A percentile compares a stretch with the other conserved stretches of the same genome.
These are phyloP conservation scores for Drosophila mimetica DNA, from an alignment of 2,888 invertebrate genomes.

Conservation along the genomic window DNA sequence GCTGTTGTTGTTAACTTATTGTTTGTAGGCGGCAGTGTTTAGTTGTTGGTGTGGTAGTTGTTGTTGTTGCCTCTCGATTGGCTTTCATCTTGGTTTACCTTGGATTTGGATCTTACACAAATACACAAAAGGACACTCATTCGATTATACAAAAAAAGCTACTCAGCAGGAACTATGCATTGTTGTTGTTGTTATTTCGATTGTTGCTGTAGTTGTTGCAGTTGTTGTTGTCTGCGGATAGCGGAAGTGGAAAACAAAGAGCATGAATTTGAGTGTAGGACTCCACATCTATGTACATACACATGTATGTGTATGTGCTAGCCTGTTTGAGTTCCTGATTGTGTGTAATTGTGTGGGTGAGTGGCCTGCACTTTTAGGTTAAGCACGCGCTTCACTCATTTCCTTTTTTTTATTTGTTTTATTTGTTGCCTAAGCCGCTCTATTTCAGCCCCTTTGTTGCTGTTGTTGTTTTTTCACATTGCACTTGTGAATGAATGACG, in stretches of 20 bases:
- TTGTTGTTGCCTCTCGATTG: slow-evolving; percentile 25
- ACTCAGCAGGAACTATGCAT: slow-evolving; percentile 76
- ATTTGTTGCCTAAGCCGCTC: slow-evolving; percentile 37
- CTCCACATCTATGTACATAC: neutral
- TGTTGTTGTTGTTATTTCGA: slow-evolving; percentile 57
- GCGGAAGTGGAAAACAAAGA: slow-evolving; percentile 65
- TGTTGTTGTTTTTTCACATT: slow-evolving; percentile 29
- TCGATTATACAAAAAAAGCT: slow-evolving; percentile 52
- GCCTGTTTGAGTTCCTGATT: slow-evolving; percentile 9
- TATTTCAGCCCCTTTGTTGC: slow-evolving; percentile 27
- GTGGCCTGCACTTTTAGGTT: slow-evolving; percentile 68
- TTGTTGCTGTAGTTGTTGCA: slow-evolving; percentile 45
- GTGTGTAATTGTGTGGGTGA: slow-evolving; percentile 32
- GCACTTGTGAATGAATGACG: slow-evolving; percentile 54
- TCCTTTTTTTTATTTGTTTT: slow-evolving; percentile 58
- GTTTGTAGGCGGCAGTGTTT: slow-evolving; percentile 64
- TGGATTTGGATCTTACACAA: slow-evolving; percentile 23
- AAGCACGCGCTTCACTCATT: slow-evolving; percentile 74
- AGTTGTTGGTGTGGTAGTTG: slow-evolving; percentile 28
- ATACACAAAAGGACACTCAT: slow-evolving; percentile 24
- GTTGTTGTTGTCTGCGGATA: slow-evolving; percentile 48
- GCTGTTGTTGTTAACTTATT: slow-evolving; percentile 46
- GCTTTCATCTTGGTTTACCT: slow-evolving; percentile 45
- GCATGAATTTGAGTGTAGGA: slow-evolving; percentile 58
- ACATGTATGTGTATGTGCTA: neutral